Base-by-base conservation (phyloP, 2,797 vertebrate species). In the Helostoma temminkii region DNA sequence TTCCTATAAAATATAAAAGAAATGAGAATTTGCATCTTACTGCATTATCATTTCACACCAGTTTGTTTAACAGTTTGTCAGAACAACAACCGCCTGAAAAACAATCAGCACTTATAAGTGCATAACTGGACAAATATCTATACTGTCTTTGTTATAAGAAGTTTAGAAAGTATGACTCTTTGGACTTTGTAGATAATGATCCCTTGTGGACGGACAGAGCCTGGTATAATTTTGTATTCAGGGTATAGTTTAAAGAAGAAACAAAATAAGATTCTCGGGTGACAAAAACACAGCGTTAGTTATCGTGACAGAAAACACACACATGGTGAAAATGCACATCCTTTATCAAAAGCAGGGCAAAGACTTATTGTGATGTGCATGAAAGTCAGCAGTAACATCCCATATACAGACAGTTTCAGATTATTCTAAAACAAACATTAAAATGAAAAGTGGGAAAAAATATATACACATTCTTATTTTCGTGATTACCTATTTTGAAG, bases 381-480 rank as follows among this genome's bases (percentile, higher is more conserved):
- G 9, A 63, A 73, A 50, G 11, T 37, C 46, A 50, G 9, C 22
- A 66, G 12, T 14, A 52, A 57, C 37, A 61, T 56, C 34, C 47
- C 59, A 80, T 36, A 19, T 60, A 41, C 48, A 81, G 41, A 76
- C 9, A 50, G 48, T 58, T 30, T 15, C 11, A 49, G 63, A 66
- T 9, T 7, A 32, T 22, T 36, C 28, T n/a, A 66, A 16, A 52
- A 42, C 18, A 72, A 78, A 52, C 1, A 2, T 47, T 63, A 41
- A 69, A 78, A 72, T 6, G 65, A 68, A 71, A 37, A 53, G 10
- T 0, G 12, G 22, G 26, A 50, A 15, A 42, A 68, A 26, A 34
- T 54, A 64, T 67, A 34, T 54, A 64, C 66, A 86, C 72, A 90
- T 80, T 86, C 75, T 42, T n/a, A 8, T 59, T 74, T 53, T 48